Base-by-base conservation (phyloP, 2,888 invertebrate genomes). In the Baronia brevicornis region DNA sequence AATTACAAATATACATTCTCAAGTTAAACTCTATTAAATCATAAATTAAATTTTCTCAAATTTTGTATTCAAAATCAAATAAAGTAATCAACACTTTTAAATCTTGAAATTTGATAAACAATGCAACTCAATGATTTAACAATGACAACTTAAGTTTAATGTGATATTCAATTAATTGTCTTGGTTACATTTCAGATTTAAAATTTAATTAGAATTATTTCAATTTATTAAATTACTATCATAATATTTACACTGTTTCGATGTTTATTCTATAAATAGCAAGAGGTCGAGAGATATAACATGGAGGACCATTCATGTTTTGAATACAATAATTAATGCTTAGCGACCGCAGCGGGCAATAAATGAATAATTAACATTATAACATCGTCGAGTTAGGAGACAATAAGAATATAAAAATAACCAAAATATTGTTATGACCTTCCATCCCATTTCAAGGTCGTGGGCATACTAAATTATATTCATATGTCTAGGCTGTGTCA, bases 401-500 rank as follows among this genome's bases (percentile, higher is more conserved):
- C 42, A 43, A 56, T n/a, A 55, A 51, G 50, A 51, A 46, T 39
- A 40, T 33, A 18, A 58, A 27, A 67, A 71, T 72, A 71, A 74
- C 68, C 66, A 70, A 72, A 71, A 78, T 68, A 65, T 44, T 46
- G 48, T 48, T 54, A 49, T 73, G 79, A 80, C 79, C 79, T 80
- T 80, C 59, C 62, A 10, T 36, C 24, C 36, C 18, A n/a, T n/a
- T 30, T 61, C 68, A 78, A 80, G 79, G 79, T 79, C n/a, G n/a
- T n/a, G n/a, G n/a, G n/a, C n/a, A n/a, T n/a, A n/a, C n/a, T n/a
- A n/a, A n/a, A n/a, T n/a, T n/a, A n/a, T n/a, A n/a, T n/a, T n/a
- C n/a, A n/a, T n/a, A n/a, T n/a, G n/a, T n/a, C n/a, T n/a, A n/a
- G n/a, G n/a, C n/a, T n/a, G n/a, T n/a, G n/a, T n/a, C n/a, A n/a